Percentiles rank a stretch among this genome's conserved stretches.
Conservation (phyloP, 1,140 invertebrate genomes). For the Drosophila bipectinata region DNA sequence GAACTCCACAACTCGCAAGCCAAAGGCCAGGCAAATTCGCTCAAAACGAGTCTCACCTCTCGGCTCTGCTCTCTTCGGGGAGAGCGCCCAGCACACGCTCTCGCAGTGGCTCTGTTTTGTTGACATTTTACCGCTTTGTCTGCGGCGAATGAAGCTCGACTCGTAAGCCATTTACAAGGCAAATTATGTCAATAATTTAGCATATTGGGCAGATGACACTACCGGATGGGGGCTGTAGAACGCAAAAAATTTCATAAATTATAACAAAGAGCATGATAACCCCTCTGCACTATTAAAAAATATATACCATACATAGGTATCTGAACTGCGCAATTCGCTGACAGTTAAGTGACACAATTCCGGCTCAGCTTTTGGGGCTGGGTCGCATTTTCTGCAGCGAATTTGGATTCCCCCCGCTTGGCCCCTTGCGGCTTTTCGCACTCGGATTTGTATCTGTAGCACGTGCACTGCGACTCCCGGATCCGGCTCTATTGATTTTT, state of each 20-base stretch:
- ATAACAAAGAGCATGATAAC: conserved; percentile 7
- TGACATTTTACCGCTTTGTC: conserved; percentile 65
- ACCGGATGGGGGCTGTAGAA: conserved; percentile 25
- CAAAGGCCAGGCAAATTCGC: conserved; percentile 64
- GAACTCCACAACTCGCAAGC: conserved; percentile 48
- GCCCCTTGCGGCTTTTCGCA: background rate
- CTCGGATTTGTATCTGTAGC: conserved; percentile 14
- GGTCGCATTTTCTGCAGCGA: conserved; percentile 52
- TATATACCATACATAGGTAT: conserved; percentile 18
- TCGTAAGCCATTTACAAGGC: conserved; percentile 35
- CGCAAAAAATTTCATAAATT: conserved; percentile 2
- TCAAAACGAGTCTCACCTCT: conserved; percentile 68
- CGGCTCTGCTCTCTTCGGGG: background rate
- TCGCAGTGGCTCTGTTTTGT: conserved; percentile 57
- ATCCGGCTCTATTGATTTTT: conserved; percentile 74
- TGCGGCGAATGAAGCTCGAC: conserved; percentile 17
- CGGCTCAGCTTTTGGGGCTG: conserved; percentile 39
- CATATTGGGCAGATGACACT: conserved; percentile 52
- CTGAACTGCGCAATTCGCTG: conserved; percentile 39
- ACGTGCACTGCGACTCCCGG: conserved; percentile 42
- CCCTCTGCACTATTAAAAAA: background rate
- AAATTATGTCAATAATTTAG: conserved; percentile 67
- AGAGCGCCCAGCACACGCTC: background rate
- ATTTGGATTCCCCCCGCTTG: conserved; percentile 11
- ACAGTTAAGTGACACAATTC: conserved; percentile 81